Percentiles rank a stretch among this genome's conserved stretches.
Conservation (phyloP, 1,140 invertebrate species). For the Diploscapter pachys region DNA sequence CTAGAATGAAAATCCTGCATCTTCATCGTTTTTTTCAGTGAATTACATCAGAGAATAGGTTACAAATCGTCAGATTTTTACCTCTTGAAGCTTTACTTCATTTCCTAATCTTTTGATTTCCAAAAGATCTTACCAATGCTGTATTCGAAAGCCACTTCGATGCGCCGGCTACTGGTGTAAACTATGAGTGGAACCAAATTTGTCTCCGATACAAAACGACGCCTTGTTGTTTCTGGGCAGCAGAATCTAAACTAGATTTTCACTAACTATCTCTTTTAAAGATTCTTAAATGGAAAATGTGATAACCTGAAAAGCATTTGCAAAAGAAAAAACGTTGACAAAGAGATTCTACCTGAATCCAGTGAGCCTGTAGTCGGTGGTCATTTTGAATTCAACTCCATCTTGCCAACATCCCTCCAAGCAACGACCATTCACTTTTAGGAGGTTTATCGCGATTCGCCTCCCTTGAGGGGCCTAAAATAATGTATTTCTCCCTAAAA, state of each 20-base stretch:
- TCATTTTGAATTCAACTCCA: conserved; percentile 31
- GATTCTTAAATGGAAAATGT: neutral
- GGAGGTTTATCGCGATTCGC: conserved; percentile 18
- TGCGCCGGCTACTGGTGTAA: conserved; percentile 2
- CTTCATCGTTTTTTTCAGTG: too few species aligned
- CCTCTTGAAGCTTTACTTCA: too few species aligned
- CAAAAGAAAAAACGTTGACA: neutral
- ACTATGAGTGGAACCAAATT: conserved; percentile 25
- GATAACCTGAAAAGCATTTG: neutral
- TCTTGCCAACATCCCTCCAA: conserved; percentile 28
- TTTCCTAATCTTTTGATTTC: neutral
- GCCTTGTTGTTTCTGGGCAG: conserved; percentile 11
- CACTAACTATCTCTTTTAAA: neutral
- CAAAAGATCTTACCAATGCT: conserved; percentile 9
- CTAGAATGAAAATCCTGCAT: too few species aligned
- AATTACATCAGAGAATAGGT: too few species aligned
- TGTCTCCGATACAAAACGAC: conserved; percentile 17
- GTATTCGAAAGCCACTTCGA: conserved; percentile 25
- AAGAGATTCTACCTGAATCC: conserved; percentile 22
- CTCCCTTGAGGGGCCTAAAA: conserved; percentile 33
- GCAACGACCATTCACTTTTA: conserved; percentile 22
- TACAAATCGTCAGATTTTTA: too few species aligned
- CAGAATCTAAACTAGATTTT: conserved; percentile 25
- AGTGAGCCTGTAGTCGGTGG: conserved; percentile 18
- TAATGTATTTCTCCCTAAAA: neutral